phyloP scores from a whole-genome alignment of 2,797 vertebrate genomes.

The Erpetoichthys calabaricus region DNA sequence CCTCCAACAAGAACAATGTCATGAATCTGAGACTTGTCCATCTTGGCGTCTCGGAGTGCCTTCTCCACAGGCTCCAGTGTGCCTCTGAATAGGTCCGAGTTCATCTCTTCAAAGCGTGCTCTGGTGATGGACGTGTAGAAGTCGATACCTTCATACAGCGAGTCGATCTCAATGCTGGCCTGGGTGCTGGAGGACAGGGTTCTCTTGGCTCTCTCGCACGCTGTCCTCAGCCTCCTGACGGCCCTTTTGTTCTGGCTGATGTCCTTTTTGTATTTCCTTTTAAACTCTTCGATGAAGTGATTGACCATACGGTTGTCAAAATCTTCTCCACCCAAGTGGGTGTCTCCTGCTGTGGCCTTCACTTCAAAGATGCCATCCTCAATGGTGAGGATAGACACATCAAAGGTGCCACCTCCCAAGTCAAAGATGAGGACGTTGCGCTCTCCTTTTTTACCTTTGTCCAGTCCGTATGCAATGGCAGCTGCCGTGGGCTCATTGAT shows the following conservation, averaged over 20 bases:
- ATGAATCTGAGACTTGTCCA: conserved; percentile 74
- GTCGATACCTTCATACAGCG: conserved; percentile 73
- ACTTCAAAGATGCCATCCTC: conserved; percentile 89
- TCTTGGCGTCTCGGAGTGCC: conserved; percentile 68
- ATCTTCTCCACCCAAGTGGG: conserved; percentile 80
- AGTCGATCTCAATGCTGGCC: conserved; percentile 77
- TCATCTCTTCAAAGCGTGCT: conserved; percentile 81
- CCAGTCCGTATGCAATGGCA: conserved; percentile 78
- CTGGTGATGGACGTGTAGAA: conserved; percentile 88
- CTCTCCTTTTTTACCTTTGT: conserved; percentile 69
- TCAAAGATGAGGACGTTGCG: conserved; percentile 83
- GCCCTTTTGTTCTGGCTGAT: conserved; percentile 77
- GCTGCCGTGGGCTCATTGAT: conserved; percentile 85
- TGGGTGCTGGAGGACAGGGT: conserved; percentile 77
- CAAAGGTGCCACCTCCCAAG: conserved; percentile 79
- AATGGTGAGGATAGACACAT: conserved; percentile 81
- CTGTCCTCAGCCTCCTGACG: conserved; percentile 70
- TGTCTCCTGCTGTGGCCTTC: conserved; percentile 80
- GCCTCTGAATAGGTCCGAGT: conserved; percentile 77
- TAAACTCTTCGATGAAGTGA: conserved; percentile 81
- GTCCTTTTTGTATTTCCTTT: conserved; percentile 80
- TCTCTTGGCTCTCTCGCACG: conserved; percentile 77
- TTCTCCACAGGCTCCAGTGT: conserved; percentile 82
- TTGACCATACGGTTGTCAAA: conserved; percentile 83
- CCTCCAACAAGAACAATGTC: conserved; percentile 79